phyloP scores from a whole-genome alignment of 2,113 vertebrate genomes.

The Planiliza haematocheilus region DNA sequence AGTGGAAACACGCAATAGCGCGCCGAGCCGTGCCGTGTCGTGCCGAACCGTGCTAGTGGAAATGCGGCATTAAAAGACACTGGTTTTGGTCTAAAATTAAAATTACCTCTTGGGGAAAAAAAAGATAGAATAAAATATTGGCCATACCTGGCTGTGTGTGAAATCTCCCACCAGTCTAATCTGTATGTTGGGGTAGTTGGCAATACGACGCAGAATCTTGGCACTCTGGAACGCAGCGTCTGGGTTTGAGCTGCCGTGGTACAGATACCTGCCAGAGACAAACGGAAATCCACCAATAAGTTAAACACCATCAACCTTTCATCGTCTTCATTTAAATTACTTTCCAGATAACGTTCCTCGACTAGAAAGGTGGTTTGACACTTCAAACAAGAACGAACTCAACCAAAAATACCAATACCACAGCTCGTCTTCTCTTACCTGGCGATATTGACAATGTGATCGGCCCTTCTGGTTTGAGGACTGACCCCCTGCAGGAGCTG shows the following conservation, averaged over 20 bases:
- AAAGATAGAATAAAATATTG: not conserved
- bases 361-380: not conserved
- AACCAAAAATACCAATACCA: no score
- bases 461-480: constrained; percentile 92
- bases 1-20: no score
- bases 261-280: constrained; percentile 89
- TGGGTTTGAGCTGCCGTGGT: constrained; percentile 92
- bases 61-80: no score
- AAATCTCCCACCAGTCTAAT: constrained; percentile 95
- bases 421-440: constrained; percentile 78
- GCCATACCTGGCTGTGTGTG: constrained; percentile 91
- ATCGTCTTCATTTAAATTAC: no score
- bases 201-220: constrained; percentile 94
- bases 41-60: no score
- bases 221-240: constrained; percentile 95
- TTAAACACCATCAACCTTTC: no score
- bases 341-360: not conserved
- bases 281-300: not conserved
- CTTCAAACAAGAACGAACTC: not conserved
- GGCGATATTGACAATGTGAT: constrained; percentile 95
- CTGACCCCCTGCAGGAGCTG: constrained; percentile 97
- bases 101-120: no score
- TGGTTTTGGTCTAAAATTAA: no score
- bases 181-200: constrained; percentile 95
- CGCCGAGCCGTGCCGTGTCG: no score